These are phyloP conservation scores for Oostethus manadensis DNA, from an alignment of 2,113 vertebrate genomes.

Conservation along the genomic window DNA sequence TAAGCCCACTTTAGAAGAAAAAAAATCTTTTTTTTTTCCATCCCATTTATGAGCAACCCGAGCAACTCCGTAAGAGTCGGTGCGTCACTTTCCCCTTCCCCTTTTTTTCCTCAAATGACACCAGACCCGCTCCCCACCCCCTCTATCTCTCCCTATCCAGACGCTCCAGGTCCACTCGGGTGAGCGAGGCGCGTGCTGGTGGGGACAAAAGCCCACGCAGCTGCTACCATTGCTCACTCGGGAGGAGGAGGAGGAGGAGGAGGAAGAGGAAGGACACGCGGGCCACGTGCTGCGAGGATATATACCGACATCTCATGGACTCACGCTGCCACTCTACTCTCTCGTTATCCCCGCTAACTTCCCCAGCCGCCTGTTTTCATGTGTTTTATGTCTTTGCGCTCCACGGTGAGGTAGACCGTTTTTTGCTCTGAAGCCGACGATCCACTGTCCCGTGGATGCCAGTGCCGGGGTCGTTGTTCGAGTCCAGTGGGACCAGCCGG, in stretches of 20 bases:
- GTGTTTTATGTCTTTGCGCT: slow-evolving; percentile 60
- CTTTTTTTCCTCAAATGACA: neutral
- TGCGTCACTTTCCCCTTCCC: too few relatives aligned
- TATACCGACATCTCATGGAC: slow-evolving; percentile 21
- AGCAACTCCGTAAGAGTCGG: too few relatives aligned
- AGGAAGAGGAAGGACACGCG: neutral
- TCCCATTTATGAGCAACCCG: too few relatives aligned
- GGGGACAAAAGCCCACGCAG: slow-evolving; percentile 48
- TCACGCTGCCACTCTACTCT: neutral
- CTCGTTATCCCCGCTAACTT: slow-evolving; percentile 28
- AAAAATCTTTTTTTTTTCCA: too few relatives aligned
- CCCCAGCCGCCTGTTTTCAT: slow-evolving; percentile 22
- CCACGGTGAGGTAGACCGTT: slow-evolving; percentile 58
- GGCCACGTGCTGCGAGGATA: slow-evolving; percentile 22
- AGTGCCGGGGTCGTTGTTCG: slow-evolving; percentile 36
- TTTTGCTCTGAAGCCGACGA: neutral
- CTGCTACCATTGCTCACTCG: slow-evolving; percentile 32
- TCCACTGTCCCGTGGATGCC: slow-evolving; percentile 39
- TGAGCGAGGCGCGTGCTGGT: slow-evolving; percentile 8
- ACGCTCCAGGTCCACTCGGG: slow-evolving; percentile 22
- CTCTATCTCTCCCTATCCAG: neutral
- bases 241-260: slow-evolving; percentile 13
- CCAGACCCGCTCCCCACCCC: neutral
- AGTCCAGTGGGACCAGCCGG: slow-evolving; percentile 55
- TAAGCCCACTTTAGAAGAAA: too few relatives aligned